These are phyloP conservation scores for Metridium senile DNA, from an alignment of 92 coral and sea anemone genomes.

Conservation along the genomic window DNA sequence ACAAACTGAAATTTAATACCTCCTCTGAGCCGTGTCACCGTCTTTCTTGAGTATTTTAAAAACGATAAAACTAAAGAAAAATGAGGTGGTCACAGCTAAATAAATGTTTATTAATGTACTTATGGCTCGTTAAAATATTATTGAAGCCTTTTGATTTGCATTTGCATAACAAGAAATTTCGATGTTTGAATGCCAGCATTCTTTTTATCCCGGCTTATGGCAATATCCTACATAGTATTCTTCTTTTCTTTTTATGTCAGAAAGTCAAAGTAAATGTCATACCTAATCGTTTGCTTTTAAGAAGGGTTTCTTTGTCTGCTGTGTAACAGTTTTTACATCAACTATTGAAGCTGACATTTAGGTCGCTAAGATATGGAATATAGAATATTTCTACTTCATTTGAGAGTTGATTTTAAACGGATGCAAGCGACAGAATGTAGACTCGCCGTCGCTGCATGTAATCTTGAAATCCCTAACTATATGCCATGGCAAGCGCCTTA, in stretches of 20 bases:
- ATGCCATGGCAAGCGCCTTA: background rate
- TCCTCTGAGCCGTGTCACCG: no score
- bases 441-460: slow-evolving; percentile 12
- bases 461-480: slow-evolving; percentile 2
- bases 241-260: slow-evolving; percentile 3
- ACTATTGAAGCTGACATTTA: no score
- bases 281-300: slow-evolving; percentile 18
- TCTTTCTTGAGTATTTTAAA: no score
- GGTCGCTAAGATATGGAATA: no score
- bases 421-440: slow-evolving; percentile 5
- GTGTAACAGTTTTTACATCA: background rate
- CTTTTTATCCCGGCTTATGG: background rate
- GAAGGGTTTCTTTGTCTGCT: background rate
- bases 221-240: background rate
- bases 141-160: background rate
- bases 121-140: background rate
- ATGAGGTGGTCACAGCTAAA: no score
- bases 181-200: background rate
- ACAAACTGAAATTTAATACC: no score
- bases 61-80: no score
- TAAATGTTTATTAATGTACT: no score
- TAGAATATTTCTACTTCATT: background rate
- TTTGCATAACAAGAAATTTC: slow-evolving; percentile 6
- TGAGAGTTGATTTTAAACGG: background rate
- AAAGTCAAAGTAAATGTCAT: slow-evolving; percentile 24